Evolutionary conservation across 2,888 invertebrate genomes (phyloP).

Genomic region (Nephrotoma appendiculata): DNA sequence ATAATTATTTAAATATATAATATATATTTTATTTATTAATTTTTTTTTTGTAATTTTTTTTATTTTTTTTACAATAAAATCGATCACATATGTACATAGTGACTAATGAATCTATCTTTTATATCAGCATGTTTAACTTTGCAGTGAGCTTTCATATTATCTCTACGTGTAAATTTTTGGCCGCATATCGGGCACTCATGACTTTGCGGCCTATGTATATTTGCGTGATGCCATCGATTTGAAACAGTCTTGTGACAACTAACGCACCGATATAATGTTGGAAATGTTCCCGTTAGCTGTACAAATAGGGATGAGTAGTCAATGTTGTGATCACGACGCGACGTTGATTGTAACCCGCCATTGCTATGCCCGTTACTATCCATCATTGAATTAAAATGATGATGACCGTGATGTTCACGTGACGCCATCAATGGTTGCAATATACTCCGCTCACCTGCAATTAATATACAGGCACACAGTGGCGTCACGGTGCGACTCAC

Average conservation of each 20-base stretch:
- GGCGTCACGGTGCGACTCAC: slow-evolving; percentile 16
- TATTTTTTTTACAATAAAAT: slow-evolving; percentile 21
- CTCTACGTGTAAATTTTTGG: slow-evolving; percentile 44
- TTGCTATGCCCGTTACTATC: slow-evolving; percentile 7
- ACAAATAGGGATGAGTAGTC: slow-evolving; percentile 33
- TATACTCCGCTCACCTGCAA: slow-evolving; percentile 16
- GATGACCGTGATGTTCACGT: slow-evolving; percentile 9
- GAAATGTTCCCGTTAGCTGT: slow-evolving; percentile 31
- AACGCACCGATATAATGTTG: slow-evolving; percentile 40
- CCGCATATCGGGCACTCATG: slow-evolving; percentile 43
- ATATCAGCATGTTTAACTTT: slow-evolving; percentile 40
- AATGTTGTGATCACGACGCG: slow-evolving; percentile 32
- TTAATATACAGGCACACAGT: slow-evolving; percentile 14
- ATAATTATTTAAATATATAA: slow-evolving; percentile 1
- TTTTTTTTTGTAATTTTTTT: slow-evolving; percentile 7
- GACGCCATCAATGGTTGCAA: slow-evolving; percentile 15
- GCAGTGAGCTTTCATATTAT: slow-evolving; percentile 49
- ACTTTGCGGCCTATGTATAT: slow-evolving; percentile 42
- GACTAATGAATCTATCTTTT: slow-evolving; percentile 34
- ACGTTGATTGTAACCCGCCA: slow-evolving; percentile 20
- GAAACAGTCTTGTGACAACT: slow-evolving; percentile 46
- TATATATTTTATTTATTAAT: not conserved
- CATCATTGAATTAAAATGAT: slow-evolving; percentile 3
- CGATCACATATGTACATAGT: slow-evolving; percentile 37
- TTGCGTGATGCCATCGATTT: slow-evolving; percentile 47